phyloP scores from a whole-genome alignment of 2,113 vertebrate genomes.

The Octodon degus region DNA sequence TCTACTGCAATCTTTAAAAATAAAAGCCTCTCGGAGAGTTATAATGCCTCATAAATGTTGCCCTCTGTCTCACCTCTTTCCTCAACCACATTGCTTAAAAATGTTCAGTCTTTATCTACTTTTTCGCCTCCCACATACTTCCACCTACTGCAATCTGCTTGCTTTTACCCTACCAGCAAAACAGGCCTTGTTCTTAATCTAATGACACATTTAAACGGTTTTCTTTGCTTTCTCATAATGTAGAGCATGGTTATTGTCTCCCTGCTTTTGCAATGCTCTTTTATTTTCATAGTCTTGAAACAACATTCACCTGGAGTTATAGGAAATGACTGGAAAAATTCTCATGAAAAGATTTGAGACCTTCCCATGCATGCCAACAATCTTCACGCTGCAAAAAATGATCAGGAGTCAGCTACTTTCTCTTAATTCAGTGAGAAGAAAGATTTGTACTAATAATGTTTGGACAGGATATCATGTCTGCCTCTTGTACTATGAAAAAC shows the following conservation, averaged over 20 bases:
- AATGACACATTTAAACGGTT: slow-evolving; percentile 63
- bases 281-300: neutral
- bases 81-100: slow-evolving; percentile 41
- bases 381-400: neutral
- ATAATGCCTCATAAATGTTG: slow-evolving; percentile 35
- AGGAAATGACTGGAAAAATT: neutral
- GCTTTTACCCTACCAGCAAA: slow-evolving; percentile 62
- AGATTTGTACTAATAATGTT: no score
- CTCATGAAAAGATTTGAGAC: neutral
- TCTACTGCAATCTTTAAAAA: slow-evolving; percentile 67
- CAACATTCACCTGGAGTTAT: neutral
- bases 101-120: slow-evolving; percentile 31
- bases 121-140: slow-evolving; percentile 72
- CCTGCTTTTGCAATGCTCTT: neutral
- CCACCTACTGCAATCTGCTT: slow-evolving; percentile 76
- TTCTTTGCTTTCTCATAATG: slow-evolving; percentile 36
- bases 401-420: no score
- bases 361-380: neutral
- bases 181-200: slow-evolving; percentile 70
- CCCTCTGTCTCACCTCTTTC: slow-evolving; percentile 37
- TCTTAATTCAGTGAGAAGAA: no score
- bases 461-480: no score
- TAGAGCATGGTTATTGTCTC: neutral
- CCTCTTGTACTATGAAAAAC: no score
- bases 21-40: slow-evolving; percentile 43